phyloP scores from a whole-genome alignment of 1,140 invertebrate species.

The Drosophila sp. region DNA sequence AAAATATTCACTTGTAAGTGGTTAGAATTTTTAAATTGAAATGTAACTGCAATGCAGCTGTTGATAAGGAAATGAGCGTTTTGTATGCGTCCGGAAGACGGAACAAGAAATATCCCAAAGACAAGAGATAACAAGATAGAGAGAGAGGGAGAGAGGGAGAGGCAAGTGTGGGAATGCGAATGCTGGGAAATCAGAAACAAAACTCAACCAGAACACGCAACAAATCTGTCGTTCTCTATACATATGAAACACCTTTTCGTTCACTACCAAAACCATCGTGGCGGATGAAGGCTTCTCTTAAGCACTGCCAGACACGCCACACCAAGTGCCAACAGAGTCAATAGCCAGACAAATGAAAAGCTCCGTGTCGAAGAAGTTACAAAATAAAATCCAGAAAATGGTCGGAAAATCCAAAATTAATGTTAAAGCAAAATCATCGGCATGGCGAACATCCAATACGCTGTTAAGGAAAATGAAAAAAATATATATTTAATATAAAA shows the following conservation, averaged over 20 bases:
- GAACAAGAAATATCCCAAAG: neutral
- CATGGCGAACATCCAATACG: neutral
- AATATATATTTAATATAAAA: neutral
- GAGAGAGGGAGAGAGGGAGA: too few relatives aligned
- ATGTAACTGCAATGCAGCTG: constrained; percentile 42
- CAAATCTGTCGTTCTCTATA: constrained; percentile 59
- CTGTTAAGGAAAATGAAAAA: neutral
- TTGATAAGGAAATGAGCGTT: constrained; percentile 68
- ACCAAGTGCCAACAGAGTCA: constrained; percentile 65
- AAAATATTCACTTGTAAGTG: constrained; percentile 13
- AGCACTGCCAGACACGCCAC: constrained; percentile 73
- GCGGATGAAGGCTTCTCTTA: constrained; percentile 32
- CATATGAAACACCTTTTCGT: constrained; percentile 40
- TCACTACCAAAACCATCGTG: constrained; percentile 33
- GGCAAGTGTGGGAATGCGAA: constrained; percentile 56
- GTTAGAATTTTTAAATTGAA: constrained; percentile 33
- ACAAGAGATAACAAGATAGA: constrained; percentile 30
- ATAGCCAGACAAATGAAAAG: constrained; percentile 78
- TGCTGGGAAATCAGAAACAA: constrained; percentile 41
- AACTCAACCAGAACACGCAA: constrained; percentile 59
- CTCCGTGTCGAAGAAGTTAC: constrained; percentile 25
- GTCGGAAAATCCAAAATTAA: constrained; percentile 11
- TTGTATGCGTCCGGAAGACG: constrained; percentile 32
- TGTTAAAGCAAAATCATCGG: constrained; percentile 7
- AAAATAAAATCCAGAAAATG: constrained; percentile 31